Percentiles rank a stretch among this genome's conserved stretches.
Evolutionary conservation across 2,113 vertebrate genomes (phyloP).

Genomic region (Gallinago jamesoni): DNA sequence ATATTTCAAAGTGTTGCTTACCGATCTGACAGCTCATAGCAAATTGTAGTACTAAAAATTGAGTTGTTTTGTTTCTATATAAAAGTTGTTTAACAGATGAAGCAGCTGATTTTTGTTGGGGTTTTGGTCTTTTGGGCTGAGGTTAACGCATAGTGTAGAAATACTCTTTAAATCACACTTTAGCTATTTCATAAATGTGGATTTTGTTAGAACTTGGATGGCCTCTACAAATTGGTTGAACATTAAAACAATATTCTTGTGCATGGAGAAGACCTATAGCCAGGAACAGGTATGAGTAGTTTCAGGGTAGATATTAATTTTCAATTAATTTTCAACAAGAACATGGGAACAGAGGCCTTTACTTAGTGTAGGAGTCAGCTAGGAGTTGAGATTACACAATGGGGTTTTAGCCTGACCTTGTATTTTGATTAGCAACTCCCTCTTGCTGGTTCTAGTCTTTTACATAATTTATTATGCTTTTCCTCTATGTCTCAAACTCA

Average conservation of each 20-base stretch:
- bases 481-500: not conserved
- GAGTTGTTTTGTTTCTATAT: not conserved
- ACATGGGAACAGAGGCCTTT: not conserved
- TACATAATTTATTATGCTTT: not conserved
- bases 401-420: not conserved
- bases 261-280: not conserved
- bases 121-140: not conserved
- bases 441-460: not conserved
- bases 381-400: not conserved
- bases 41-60: not conserved
- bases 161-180: not conserved
- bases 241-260: not conserved
- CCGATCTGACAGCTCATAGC: not conserved
- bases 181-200: not conserved
- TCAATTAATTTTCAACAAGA: not conserved
- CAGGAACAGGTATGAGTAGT: not conserved
- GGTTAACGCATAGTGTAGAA: not conserved
- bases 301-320: not conserved
- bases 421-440: not conserved
- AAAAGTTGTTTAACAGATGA: not conserved
- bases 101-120: not conserved
- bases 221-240: not conserved
- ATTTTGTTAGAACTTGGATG: not conserved
- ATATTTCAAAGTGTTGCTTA: not conserved
- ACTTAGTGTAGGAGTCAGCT: not conserved